A percentile compares a stretch with the other conserved stretches of the same genome.
These are phyloP conservation scores for Drosophila tripunctata DNA, from an alignment of 2,888 invertebrate species.

Conservation along the genomic window DNA sequence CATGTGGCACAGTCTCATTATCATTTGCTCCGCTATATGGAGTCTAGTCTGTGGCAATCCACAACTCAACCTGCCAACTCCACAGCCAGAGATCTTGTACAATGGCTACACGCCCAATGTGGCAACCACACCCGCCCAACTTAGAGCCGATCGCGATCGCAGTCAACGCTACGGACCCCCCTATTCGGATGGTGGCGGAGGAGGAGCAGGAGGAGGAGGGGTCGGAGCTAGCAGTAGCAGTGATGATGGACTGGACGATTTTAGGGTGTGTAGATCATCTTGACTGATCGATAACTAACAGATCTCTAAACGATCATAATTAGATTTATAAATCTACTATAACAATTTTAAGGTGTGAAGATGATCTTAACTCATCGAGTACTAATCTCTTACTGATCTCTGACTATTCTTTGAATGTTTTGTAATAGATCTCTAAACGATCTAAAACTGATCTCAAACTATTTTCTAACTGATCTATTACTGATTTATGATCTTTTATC, in stretches of 20 bases:
- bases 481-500: background rate
- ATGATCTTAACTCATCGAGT: too few relatives aligned
- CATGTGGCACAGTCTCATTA: slow-evolving; percentile 45
- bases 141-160: slow-evolving; percentile 78
- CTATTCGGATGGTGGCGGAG: slow-evolving; percentile 63
- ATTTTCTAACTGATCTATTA: background rate
- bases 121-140: slow-evolving; percentile 70
- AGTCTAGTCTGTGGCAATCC: slow-evolving; percentile 57
- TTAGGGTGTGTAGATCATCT: slow-evolving; percentile 69
- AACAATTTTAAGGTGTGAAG: too few relatives aligned
- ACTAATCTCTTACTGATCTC: background rate
- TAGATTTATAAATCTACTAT: background rate
- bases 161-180: slow-evolving; percentile 83
- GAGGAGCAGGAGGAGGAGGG: slow-evolving; percentile 13
- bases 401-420: too few relatives aligned
- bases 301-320: background rate
- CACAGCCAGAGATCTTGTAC: slow-evolving; percentile 77
- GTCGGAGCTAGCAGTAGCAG: slow-evolving; percentile 27
- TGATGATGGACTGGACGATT: slow-evolving; percentile 82
- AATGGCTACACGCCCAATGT: slow-evolving; percentile 80
- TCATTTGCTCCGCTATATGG: slow-evolving; percentile 30
- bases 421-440: background rate
- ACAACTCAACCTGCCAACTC: slow-evolving; percentile 86
- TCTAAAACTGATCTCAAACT: background rate
- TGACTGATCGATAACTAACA: background rate